These are phyloP conservation scores for Eriocheir sinensis DNA, from an alignment of 1,140 invertebrate genomes.

Conservation along the genomic window DNA sequence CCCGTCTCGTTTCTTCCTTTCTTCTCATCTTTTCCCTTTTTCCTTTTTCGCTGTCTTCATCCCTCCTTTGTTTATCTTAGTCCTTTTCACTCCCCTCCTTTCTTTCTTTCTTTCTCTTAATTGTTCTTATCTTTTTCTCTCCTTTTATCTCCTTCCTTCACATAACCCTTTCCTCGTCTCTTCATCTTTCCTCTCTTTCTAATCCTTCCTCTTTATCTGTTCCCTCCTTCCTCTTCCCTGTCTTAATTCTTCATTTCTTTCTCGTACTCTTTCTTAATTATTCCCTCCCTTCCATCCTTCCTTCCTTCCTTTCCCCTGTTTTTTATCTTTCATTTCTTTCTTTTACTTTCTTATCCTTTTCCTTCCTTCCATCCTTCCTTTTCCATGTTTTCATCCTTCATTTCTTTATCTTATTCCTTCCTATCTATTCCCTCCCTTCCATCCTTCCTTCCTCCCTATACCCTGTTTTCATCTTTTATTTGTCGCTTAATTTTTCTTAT, in stretches of 20 bases:
- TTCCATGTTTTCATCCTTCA: too few relatives aligned
- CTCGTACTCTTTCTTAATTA: too few relatives aligned
- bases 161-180: too few relatives aligned
- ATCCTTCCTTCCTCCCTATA: background rate
- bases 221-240: too few relatives aligned
- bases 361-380: too few relatives aligned
- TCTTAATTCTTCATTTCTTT: too few relatives aligned
- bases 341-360: too few relatives aligned
- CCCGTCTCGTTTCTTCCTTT: background rate
- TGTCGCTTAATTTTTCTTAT: background rate
- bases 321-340: background rate
- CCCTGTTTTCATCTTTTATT: background rate
- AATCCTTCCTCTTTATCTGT: too few relatives aligned
- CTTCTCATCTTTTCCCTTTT: background rate
- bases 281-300: background rate
- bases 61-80: background rate
- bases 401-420: too few relatives aligned
- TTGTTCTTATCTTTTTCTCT: background rate
- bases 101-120: background rate
- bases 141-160: too few relatives aligned
- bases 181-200: too few relatives aligned
- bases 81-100: background rate
- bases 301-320: background rate
- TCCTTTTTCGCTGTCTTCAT: background rate
- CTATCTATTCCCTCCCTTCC: too few relatives aligned